A percentile compares a stretch with the other conserved stretches of the same genome.
These are phyloP conservation scores for Hycleus phaleratus DNA, from an alignment of 1,140 invertebrate species.

Conservation along the genomic window DNA sequence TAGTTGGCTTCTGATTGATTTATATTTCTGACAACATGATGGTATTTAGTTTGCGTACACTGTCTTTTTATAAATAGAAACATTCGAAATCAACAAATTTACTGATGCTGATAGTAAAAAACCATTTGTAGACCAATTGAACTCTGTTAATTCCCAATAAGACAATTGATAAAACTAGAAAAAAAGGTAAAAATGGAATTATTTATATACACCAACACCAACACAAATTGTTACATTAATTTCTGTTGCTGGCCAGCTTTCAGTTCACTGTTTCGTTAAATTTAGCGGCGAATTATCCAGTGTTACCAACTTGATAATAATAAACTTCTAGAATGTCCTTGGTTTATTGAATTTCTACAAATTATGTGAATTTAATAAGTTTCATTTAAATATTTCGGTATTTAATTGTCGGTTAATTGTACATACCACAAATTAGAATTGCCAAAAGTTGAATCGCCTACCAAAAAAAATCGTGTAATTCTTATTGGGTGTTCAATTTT, in stretches of 20 bases:
- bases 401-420: no score
- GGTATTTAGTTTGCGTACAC: constrained; percentile 4
- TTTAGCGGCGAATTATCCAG: constrained; percentile 4
- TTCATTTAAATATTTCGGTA: no score
- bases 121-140: neutral
- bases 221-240: neutral
- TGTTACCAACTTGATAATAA: neutral
- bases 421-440: no score
- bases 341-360: no score
- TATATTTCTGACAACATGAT: constrained; percentile 1
- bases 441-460: no score
- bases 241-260: neutral
- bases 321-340: no score
- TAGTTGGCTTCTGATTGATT: neutral
- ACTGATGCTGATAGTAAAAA: constrained; percentile 2
- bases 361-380: no score
- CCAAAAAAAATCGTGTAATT: neutral
- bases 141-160: neutral
- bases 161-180: neutral
- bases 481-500: neutral
- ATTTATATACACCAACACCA: constrained; percentile 1
- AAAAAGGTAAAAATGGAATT: neutral
- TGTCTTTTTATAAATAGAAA: constrained; percentile 14
- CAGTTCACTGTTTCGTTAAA: constrained; percentile 1
- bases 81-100: constrained; percentile 4